phyloP scores from a whole-genome alignment of 2,888 invertebrate genomes.

The Bimastos eiseni region DNA sequence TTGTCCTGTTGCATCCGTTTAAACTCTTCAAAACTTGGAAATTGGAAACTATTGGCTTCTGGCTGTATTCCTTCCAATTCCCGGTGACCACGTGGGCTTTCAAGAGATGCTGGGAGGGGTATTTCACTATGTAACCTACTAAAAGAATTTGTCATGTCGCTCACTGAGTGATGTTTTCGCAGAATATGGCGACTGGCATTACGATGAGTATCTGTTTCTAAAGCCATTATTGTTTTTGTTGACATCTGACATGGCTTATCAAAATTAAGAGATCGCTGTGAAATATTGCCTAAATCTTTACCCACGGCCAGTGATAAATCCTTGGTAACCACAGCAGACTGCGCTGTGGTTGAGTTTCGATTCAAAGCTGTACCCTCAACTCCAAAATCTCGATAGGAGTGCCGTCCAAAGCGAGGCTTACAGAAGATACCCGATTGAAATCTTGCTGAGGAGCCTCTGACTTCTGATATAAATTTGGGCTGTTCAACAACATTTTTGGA shows the following conservation, averaged over 20 bases:
- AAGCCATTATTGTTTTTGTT: background rate
- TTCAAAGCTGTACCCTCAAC: background rate
- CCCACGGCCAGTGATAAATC: background rate
- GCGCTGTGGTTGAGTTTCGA: background rate
- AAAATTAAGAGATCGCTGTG: background rate
- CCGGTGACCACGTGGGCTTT: background rate
- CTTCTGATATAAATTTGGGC: background rate
- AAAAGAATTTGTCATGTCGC: background rate
- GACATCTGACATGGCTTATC: background rate
- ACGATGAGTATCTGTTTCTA: background rate
- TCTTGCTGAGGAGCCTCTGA: background rate
- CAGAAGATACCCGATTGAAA: background rate
- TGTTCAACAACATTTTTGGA: background rate
- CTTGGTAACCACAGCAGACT: background rate
- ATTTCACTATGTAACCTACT: background rate
- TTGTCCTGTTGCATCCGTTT: conserved; percentile 6
- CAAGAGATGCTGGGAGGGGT: background rate
- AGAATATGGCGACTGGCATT: background rate
- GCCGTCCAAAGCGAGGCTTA: background rate
- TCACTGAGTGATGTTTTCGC: background rate
- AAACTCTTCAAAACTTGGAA: background rate
- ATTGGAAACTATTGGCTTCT: background rate
- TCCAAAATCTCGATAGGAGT: background rate
- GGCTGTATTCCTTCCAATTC: background rate
- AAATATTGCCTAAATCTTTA: background rate